Percentiles rank a stretch among this genome's conserved stretches.
phyloP scores from a whole-genome alignment of 2,888 invertebrate genomes.

The Orchestes rusci region DNA sequence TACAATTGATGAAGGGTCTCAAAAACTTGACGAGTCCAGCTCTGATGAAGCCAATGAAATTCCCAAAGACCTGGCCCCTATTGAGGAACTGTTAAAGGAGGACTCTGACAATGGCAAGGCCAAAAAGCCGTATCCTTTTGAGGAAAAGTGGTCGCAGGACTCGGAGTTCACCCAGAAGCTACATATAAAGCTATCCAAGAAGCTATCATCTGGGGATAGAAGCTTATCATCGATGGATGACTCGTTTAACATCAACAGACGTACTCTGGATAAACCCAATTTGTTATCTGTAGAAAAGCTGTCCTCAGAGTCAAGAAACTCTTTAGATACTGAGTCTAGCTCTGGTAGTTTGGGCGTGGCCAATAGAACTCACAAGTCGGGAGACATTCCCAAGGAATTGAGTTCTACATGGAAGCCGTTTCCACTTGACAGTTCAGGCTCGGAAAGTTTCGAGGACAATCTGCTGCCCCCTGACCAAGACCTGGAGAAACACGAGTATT shows the following conservation, averaged over 20 bases:
- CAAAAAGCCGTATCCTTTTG: constrained; percentile 42
- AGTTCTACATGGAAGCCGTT: constrained; percentile 79
- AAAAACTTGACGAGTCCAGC: constrained; percentile 32
- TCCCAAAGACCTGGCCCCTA: constrained; percentile 38
- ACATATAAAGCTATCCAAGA: constrained; percentile 41
- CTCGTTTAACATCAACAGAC: constrained; percentile 34
- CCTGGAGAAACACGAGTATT: constrained; percentile 41
- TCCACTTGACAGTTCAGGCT: constrained; percentile 77
- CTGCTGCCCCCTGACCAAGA: constrained; percentile 72
- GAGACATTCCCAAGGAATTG: constrained; percentile 56
- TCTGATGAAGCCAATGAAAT: constrained; percentile 40
- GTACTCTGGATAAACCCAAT: constrained; percentile 37
- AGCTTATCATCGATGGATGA: constrained; percentile 42
- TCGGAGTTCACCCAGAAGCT: constrained; percentile 41
- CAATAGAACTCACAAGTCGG: constrained; percentile 50
- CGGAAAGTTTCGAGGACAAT: constrained; percentile 79
- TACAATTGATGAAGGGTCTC: constrained; percentile 43
- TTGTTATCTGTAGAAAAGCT: constrained; percentile 39
- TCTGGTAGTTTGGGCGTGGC: constrained; percentile 68
- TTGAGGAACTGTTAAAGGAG: constrained; percentile 33
- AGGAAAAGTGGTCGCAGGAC: constrained; percentile 45
- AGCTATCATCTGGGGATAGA: constrained; percentile 41
- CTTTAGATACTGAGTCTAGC: constrained; percentile 68
- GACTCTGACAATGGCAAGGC: constrained; percentile 30
- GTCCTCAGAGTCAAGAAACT: constrained; percentile 61